Evolutionary conservation across 2,797 vertebrate species (phyloP), one percentile per base, ranked within the genome.

Genomic region (Acanthurus lineatus): DNA sequence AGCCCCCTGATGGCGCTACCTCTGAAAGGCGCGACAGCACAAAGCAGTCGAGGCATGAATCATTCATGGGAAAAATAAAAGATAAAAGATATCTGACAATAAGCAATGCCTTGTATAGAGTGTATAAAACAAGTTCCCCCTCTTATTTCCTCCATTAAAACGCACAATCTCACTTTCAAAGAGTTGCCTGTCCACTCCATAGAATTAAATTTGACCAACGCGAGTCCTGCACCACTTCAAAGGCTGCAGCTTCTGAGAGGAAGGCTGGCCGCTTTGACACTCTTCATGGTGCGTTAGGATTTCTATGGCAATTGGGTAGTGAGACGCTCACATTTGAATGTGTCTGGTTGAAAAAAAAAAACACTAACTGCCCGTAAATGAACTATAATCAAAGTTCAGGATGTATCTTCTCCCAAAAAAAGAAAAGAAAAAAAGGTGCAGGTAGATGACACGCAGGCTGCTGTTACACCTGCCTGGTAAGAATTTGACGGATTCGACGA

Each of bases 1-100:
- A 95, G 94, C 94, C 96, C 96, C 94, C 95, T 96, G 96, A 96
- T 96, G 95, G 96, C 94, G 93, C 95, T 94, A 94, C 93, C 93
- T 89, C 93, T 96, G 96, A 96, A 96, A 97, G 93, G 92, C 89
- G 92, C 92, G 83, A 92, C 92, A 77, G 92, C 92, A 96, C 96
- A 97, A 96, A 97, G 95, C 95, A 94, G 93, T 91, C 75, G 86
- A 93, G 91, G 95, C 95, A 96, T 97, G 96, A 97, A 97, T 97
- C 96, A 97, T 97, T 97, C 96, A 97, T 97, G 97, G 96, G 94
- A 96, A 97, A 96, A 97, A 91, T 95, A 96, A 96, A 95, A 96
- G 96, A 97, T 96, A 96, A 97, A 98, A 97, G 96, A 95, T 96
- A 94, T 89, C 92, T 94, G 94, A 97, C 96, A 97, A 98, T 97